These are phyloP conservation scores for Erebia aethiops DNA, from an alignment of 2,888 invertebrate genomes.

Conservation along the genomic window DNA sequence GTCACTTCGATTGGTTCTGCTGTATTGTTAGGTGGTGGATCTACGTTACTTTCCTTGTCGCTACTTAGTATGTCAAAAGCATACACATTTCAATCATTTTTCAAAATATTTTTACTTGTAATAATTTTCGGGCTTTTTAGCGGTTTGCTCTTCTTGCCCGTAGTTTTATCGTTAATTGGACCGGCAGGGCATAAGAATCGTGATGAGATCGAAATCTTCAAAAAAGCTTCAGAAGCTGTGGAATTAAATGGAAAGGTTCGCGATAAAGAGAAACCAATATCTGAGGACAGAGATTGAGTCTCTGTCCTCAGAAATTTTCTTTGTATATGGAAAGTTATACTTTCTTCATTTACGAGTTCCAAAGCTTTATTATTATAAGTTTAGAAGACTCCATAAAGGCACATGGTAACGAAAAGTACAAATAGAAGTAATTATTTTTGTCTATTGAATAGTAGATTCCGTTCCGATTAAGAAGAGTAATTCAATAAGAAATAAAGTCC, in stretches of 20 bases:
- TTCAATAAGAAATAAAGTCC: too few relatives aligned
- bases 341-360: neutral
- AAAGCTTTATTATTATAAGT: neutral
- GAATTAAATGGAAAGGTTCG: constrained; percentile 64
- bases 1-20: constrained; percentile 89
- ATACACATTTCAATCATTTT: constrained; percentile 90
- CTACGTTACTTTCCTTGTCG: constrained; percentile 88
- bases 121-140: constrained; percentile 90
- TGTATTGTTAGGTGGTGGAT: constrained; percentile 89
- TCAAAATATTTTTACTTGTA: constrained; percentile 89
- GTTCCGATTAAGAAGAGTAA: too few relatives aligned
- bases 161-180: constrained; percentile 88
- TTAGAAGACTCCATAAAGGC: too few relatives aligned
- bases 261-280: constrained; percentile 38
- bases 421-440: too few relatives aligned
- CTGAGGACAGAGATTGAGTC: constrained; percentile 22
- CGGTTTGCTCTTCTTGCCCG: constrained; percentile 89
- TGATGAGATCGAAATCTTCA: constrained; percentile 45
- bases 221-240: constrained; percentile 54
- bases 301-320: neutral
- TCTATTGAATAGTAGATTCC: too few relatives aligned
- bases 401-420: too few relatives aligned
- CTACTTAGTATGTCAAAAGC: constrained; percentile 88
- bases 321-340: neutral
- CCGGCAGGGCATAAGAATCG: constrained; percentile 78